These are phyloP conservation scores for Pachycephala philippinensis DNA, from an alignment of 2,113 vertebrate species.

Conservation along the genomic window DNA sequence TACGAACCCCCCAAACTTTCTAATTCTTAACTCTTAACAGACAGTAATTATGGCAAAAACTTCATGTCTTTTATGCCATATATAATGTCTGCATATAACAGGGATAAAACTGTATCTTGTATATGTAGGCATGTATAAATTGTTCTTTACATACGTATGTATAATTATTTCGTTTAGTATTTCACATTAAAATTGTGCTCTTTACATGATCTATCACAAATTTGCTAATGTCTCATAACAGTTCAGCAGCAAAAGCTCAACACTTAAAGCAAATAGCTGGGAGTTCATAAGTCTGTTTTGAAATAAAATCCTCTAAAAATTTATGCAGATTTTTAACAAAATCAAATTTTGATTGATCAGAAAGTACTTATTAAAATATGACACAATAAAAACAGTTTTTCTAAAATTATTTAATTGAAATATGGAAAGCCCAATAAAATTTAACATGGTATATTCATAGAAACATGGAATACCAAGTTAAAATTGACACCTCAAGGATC, in stretches of 20 bases:
- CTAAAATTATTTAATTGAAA: not conserved
- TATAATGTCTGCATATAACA: not conserved
- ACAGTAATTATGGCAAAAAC: not conserved
- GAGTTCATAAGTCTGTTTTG: not conserved
- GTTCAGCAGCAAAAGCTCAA: not conserved
- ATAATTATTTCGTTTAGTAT: not conserved
- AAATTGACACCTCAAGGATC: not conserved
- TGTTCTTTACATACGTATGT: not conserved
- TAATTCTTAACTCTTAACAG: not conserved
- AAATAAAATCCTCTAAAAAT: not conserved
- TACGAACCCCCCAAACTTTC: not conserved
- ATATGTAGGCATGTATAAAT: accelerated
- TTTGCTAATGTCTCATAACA: not conserved
- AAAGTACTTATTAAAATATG: not conserved
- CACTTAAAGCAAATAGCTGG: not conserved
- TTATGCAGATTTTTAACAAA: not conserved
- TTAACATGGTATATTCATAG: not conserved
- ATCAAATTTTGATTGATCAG: not conserved
- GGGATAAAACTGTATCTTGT: not conserved
- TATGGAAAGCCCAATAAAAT: not conserved
- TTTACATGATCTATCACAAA: not conserved
- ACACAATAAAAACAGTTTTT: not conserved
- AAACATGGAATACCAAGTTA: not conserved
- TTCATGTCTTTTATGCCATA: not conserved
- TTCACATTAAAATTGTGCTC: not conserved